Evolutionary conservation across 92 coral and sea anemone species (phyloP).

Genomic region (Pocillopora grandis): DNA sequence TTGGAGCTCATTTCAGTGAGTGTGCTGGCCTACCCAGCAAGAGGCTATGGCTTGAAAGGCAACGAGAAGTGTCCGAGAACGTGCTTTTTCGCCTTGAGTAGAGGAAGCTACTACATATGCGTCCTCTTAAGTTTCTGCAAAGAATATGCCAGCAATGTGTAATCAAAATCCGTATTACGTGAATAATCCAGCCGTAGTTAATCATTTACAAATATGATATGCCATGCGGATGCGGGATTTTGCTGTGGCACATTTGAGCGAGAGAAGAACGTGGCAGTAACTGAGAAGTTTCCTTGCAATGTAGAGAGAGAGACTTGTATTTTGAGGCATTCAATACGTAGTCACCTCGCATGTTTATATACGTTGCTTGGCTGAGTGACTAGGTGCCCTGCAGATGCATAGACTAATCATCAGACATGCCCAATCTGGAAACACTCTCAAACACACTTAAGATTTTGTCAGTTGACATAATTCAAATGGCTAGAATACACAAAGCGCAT

Average conservation of each 20-base stretch:
- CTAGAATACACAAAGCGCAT: not conserved
- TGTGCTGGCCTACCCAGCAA: not conserved
- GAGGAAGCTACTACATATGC: not conserved
- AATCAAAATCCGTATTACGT: not conserved
- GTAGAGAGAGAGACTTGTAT: not conserved
- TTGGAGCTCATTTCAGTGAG: slow-evolving; percentile 11
- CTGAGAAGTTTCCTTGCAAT: not conserved
- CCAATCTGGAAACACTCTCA: slow-evolving; percentile 10
- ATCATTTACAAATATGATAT: slow-evolving; percentile 17
- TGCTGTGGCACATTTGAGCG: not conserved
- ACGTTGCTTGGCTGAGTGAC: not conserved
- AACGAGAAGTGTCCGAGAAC: not conserved
- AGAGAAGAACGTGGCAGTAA: too few relatives aligned
- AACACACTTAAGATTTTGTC: slow-evolving; percentile 20
- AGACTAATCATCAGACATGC: not conserved
- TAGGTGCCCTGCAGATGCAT: not conserved
- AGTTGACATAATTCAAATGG: slow-evolving; percentile 7
- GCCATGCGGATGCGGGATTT: not conserved
- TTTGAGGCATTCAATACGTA: not conserved
- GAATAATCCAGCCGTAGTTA: slow-evolving; percentile 5
- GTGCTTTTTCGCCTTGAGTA: not conserved
- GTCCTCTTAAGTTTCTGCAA: slow-evolving; percentile 8
- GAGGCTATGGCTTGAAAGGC: not conserved
- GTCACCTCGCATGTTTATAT: not conserved
- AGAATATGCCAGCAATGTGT: slow-evolving; percentile 20